Conservation (phyloP, 2,888 invertebrate genomes). For the Germaria angustata region DNA sequence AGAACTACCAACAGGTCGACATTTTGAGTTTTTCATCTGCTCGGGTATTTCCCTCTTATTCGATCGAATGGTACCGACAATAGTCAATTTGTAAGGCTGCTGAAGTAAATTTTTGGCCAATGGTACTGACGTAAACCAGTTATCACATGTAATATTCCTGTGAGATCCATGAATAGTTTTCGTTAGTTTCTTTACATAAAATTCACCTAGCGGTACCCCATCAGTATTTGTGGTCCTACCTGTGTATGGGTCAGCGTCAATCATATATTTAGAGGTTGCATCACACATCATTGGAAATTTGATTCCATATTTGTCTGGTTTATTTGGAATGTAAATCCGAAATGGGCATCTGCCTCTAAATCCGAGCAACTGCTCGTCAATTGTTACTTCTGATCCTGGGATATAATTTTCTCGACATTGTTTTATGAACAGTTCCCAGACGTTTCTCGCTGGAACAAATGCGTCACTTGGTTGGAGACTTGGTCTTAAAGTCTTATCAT, state of each 20-base stretch:
- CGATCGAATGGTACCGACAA: conserved; percentile 32
- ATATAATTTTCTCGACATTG: no score
- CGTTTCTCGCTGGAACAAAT: no score
- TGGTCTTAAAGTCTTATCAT: no score
- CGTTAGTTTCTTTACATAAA: conserved; percentile 33
- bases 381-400: no score
- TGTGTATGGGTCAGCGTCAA: conserved; percentile 32
- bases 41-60: conserved; percentile 31
- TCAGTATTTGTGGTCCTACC: conserved; percentile 24
- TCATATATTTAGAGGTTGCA: conserved; percentile 43
- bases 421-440: no score
- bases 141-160: conserved; percentile 26
- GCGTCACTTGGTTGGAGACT: no score
- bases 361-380: conserved; percentile 32
- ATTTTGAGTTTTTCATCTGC: not conserved
- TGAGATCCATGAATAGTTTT: conserved; percentile 15
- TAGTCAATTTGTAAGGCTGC: conserved; percentile 43
- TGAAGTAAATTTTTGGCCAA: conserved; percentile 40
- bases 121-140: conserved; percentile 52
- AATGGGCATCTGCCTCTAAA: conserved; percentile 62
- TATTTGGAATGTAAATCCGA: conserved; percentile 59
- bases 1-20: conserved; percentile 12
- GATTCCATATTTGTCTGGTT: conserved; percentile 55
- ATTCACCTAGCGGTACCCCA: conserved; percentile 26
- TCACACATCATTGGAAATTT: conserved; percentile 45